phyloP scores from a whole-genome alignment of 2,888 invertebrate genomes.

The Diaperis boleti region DNA sequence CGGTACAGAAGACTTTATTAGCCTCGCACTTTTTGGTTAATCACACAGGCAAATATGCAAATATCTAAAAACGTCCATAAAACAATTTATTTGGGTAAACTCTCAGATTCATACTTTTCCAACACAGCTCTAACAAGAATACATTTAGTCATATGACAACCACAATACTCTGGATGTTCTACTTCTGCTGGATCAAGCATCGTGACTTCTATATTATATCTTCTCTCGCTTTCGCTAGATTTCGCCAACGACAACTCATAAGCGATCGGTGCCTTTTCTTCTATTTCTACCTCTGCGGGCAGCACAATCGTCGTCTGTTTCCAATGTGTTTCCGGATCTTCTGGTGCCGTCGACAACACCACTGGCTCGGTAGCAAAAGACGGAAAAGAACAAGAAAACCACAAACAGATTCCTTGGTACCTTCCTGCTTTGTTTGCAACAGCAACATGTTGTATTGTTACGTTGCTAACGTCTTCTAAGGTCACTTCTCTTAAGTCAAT shows the following conservation, averaged over 20 bases:
- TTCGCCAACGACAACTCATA: slow-evolving; percentile 75
- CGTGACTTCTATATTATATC: slow-evolving; percentile 78
- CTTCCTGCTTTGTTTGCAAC: slow-evolving; percentile 71
- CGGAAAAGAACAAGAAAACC: slow-evolving; percentile 85
- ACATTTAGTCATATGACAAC: slow-evolving; percentile 83
- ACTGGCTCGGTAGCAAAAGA: slow-evolving; percentile 62
- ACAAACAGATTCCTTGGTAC: slow-evolving; percentile 82
- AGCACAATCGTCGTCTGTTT: slow-evolving; percentile 82
- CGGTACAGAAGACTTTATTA: too few species aligned
- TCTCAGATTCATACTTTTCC: slow-evolving; percentile 65
- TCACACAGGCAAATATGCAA: too few species aligned
- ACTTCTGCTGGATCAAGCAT: slow-evolving; percentile 76
- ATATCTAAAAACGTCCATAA: too few species aligned
- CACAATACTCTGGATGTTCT: slow-evolving; percentile 83
- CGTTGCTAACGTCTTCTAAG: slow-evolving; percentile 71
- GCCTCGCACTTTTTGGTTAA: too few species aligned
- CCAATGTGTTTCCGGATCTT: slow-evolving; percentile 75
- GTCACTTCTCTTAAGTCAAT: slow-evolving; percentile 76
- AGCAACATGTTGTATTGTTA: slow-evolving; percentile 73
- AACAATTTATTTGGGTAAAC: slow-evolving; percentile 42
- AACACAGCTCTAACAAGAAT: slow-evolving; percentile 77
- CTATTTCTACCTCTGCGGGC: slow-evolving; percentile 73
- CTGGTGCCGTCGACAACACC: slow-evolving; percentile 72
- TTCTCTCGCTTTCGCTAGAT: slow-evolving; percentile 67
- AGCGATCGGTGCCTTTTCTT: slow-evolving; percentile 75